Evolutionary conservation across 1,140 invertebrate species (phyloP), one percentile per base, ranked within the genome.

Genomic region (Scaptomyza hsui): DNA sequence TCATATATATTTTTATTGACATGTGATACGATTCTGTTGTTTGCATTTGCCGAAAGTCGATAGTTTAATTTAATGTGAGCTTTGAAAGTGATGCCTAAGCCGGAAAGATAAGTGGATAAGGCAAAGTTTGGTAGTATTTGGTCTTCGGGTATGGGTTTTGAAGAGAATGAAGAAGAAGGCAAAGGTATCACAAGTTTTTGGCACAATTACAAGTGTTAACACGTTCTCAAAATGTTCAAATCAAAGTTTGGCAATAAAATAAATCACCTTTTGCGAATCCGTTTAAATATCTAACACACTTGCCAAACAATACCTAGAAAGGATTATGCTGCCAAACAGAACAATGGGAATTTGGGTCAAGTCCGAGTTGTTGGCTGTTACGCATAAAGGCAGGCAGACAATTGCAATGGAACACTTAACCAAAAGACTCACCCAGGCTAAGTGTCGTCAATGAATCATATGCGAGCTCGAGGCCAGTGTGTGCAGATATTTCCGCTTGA

Each of bases 391-490:
- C 26, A 29, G n/a, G n/a, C 48, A 39, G 15, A 69, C 71, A 60
- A 79, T 75, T 51, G 61, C 57, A 59, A 29, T 60, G 72, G 44
- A 42, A 41, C 59, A 80, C 77, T 79, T 75, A 83, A 75, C 65
- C 75, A 55, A 49, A 35, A 49, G 59, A 69, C 49, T 92, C 91
- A 94, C 94, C 92, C 75, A 93, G 91, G 73, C 92, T 93, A 18
- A 95, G 91, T 61, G 93, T 93, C 24, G 93, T 77, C 52, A 95
- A 91, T 29, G 92, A 91, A 60, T 94, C 92, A 53, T 94, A 85
- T 49, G 93, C 93, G 18, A 93, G 85, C 74, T 94, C 94, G 48
- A 94, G 80, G 60, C 94, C 94, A 48, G 94, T 94, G 90, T 94
- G 93, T 26, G 78, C 70, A 16, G 93, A 92, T 62, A 95, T 90